Base-by-base conservation (phyloP, 2,888 invertebrate species). In the Mellilla xanthometata region DNA sequence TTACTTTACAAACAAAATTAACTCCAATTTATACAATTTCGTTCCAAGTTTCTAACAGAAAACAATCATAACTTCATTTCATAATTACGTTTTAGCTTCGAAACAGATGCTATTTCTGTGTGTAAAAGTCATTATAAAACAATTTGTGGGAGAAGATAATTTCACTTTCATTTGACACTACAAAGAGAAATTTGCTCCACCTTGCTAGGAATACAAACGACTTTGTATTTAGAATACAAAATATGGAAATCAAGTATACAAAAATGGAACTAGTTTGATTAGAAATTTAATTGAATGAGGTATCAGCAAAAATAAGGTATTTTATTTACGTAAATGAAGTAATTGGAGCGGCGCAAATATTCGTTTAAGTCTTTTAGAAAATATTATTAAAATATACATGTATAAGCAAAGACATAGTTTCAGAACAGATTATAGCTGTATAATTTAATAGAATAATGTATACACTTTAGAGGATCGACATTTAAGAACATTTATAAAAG, bases 11-110 rank as follows among this genome's bases (percentile, higher is more conserved):
- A 33, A 45, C 23, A 28, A 31, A 27, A 38, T 43, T 36, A 36
- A 32, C 36, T 38, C 8, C 12, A 26, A 30, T 26, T 41, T 49
- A 28, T 31, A 43, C 19, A 43, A 32, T 36, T 27, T 15, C n/a
- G 42, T 35, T 31, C 11, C 24, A 34, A 45, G 39, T 45, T 38
- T 33, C 12, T 12, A 10, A 38, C 32, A 39, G 35, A 31, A 45
- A 43, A 43, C 36, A 43, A 43, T 38, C 36, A 31, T 43, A 43
- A 36, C 35, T 43, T 43, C 15, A 36, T 26, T 35, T 42, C 15
- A 42, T 29, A 24, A 42, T 42, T 13, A 31, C 3, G 26, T 31
- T 29, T 29, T 12, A 36, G 35, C 13, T 42, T 41, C 12, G 26
- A 4, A 35, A 24, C 29, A 36, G 30, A 26, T 36, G 42, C 30